phyloP scores from a whole-genome alignment of 1,140 invertebrate genomes.

The Brachionus sp. region DNA sequence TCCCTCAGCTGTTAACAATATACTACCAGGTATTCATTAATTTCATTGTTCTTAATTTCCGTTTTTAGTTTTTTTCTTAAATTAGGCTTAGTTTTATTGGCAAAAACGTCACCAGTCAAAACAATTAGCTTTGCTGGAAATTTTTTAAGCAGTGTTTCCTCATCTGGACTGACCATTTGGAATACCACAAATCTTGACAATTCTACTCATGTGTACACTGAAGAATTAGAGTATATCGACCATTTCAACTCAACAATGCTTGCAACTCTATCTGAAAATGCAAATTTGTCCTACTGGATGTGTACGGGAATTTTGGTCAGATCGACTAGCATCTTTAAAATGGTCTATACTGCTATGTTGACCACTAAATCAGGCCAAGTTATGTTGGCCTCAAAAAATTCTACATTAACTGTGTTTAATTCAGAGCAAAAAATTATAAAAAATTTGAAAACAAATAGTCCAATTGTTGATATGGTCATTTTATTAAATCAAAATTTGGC shows the following conservation, averaged over 20 bases:
- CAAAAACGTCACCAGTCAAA: background rate
- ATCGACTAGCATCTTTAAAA: background rate
- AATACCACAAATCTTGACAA: background rate
- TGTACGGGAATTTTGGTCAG: background rate
- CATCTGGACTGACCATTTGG: background rate
- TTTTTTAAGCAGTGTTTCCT: background rate
- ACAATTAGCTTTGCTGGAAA: background rate
- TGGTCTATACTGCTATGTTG: background rate
- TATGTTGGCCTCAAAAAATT: background rate
- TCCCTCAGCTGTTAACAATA: background rate
- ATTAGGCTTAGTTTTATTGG: background rate
- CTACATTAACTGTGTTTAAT: background rate
- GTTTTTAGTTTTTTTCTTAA: background rate
- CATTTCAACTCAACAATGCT: background rate
- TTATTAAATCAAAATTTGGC: background rate
- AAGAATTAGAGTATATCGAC: background rate
- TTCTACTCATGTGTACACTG: background rate
- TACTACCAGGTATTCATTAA: background rate
- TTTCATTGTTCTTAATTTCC: background rate
- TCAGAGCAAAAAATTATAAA: background rate
- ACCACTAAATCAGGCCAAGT: background rate
- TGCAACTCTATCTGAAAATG: background rate
- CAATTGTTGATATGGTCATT: background rate
- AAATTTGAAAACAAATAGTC: background rate
- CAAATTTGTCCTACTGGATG: background rate